Conservation (phyloP, 2,113 vertebrate genomes). For the Oreochromis niloticus region DNA sequence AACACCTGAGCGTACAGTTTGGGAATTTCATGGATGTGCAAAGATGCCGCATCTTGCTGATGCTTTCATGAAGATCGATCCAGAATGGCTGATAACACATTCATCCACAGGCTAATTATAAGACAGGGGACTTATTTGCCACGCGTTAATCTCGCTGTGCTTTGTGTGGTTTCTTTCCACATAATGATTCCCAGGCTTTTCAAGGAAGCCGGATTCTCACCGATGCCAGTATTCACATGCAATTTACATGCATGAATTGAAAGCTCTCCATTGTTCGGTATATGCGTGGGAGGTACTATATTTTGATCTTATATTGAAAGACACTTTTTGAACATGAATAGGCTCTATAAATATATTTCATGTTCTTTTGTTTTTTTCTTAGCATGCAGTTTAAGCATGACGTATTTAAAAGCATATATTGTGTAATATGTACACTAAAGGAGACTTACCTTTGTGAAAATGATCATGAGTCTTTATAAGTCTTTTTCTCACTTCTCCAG, state of each 20-base stretch:
- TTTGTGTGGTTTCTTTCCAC: not conserved
- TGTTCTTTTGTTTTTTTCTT: not conserved
- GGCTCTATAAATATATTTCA: not conserved
- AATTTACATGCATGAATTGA: not conserved
- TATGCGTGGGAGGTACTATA: not conserved
- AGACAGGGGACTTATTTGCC: constrained; percentile 15
- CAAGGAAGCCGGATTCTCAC: constrained; percentile 46
- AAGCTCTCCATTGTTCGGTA: not conserved
- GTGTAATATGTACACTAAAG: not conserved
- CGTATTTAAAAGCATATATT: not conserved
- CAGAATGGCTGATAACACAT: constrained; percentile 22
- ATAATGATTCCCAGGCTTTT: constrained; percentile 37
- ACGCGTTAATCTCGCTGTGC: constrained; percentile 23
- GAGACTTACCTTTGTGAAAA: not conserved
- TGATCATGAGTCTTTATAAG: not conserved
- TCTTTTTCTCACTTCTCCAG: not conserved
- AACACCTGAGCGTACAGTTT: constrained; percentile 23
- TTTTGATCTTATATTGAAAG: not conserved
- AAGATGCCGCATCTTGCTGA: not conserved
- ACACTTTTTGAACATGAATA: not conserved
- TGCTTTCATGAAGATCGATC: constrained; percentile 39
- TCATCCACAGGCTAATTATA: constrained; percentile 44
- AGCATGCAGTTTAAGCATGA: not conserved
- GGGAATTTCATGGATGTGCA: not conserved
- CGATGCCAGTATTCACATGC: not conserved